Evolutionary conservation across 1,140 invertebrate species (phyloP).

Genomic region (Cepaea nemoralis): DNA sequence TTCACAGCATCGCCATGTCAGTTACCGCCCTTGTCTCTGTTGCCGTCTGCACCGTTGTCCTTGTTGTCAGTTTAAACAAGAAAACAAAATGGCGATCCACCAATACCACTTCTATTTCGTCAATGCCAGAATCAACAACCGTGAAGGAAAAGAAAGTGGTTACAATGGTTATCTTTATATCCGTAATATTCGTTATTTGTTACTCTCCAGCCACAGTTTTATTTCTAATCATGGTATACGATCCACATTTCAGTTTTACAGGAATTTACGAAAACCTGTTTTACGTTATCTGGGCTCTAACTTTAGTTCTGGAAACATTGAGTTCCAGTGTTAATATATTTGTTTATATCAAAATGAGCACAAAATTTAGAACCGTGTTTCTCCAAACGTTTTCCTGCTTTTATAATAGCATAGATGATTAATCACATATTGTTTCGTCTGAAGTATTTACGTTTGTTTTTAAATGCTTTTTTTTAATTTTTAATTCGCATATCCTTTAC

Average conservation of each 20-base stretch:
- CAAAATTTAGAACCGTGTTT: not conserved
- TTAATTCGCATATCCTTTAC: too few relatives aligned
- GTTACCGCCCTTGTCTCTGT: not conserved
- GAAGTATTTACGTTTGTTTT: too few relatives aligned
- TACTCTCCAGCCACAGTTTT: not conserved
- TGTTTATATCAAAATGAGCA: not conserved
- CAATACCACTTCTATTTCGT: not conserved
- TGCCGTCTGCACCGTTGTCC: not conserved
- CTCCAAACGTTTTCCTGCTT: too few relatives aligned
- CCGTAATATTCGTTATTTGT: not conserved
- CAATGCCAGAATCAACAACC: not conserved
- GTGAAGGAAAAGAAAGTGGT: not conserved
- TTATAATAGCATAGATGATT: too few relatives aligned
- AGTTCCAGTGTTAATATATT: constrained; percentile 1
- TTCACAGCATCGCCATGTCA: not conserved
- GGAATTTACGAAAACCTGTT: not conserved
- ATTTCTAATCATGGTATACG: not conserved
- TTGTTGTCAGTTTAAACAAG: not conserved
- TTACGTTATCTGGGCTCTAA: not conserved
- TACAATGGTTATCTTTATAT: constrained; percentile 1
- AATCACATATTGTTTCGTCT: too few relatives aligned
- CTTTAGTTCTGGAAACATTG: not conserved
- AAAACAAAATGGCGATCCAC: not conserved
- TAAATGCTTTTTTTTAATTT: too few relatives aligned
- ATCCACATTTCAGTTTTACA: not conserved